Percentiles rank a stretch among this genome's conserved stretches.
Evolutionary conservation across 2,797 vertebrate species (phyloP).

Genomic region (Tapera naevia): DNA sequence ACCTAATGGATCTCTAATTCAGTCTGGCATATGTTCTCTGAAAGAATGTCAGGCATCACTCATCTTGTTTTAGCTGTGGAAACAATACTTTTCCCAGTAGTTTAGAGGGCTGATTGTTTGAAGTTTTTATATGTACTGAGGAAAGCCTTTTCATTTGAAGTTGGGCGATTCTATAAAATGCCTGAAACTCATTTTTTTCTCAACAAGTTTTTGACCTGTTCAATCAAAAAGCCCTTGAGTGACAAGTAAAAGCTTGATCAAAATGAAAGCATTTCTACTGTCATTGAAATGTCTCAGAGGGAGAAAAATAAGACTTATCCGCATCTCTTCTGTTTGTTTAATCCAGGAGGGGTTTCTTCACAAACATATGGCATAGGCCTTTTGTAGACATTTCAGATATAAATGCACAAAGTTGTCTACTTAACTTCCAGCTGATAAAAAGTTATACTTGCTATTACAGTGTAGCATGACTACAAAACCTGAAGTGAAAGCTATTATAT

Average conservation of each 20-base stretch:
- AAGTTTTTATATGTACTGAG: neutral
- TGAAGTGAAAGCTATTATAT: neutral
- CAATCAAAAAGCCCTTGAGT: neutral
- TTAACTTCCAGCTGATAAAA: neutral
- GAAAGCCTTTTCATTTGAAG: slow-evolving; percentile 8
- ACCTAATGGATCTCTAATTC: neutral
- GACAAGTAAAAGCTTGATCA: neutral
- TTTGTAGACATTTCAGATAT: neutral
- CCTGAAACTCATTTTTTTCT: slow-evolving; percentile 1
- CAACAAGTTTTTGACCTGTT: slow-evolving; percentile 1
- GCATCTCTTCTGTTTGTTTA: neutral
- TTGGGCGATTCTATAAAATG: neutral
- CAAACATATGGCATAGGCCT: neutral
- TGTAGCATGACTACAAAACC: neutral
- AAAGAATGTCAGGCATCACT: neutral
- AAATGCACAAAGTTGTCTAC: neutral
- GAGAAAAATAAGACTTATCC: neutral
- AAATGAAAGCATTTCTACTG: slow-evolving; percentile 3
- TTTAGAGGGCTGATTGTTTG: neutral
- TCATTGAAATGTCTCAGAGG: neutral
- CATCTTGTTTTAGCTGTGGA: neutral
- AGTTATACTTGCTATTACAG: neutral
- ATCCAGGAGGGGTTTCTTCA: neutral
- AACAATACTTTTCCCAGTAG: neutral
- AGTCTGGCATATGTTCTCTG: neutral